Base-by-base conservation (phyloP, 1,140 invertebrate genomes). In the Drosophila biarmipes region DNA sequence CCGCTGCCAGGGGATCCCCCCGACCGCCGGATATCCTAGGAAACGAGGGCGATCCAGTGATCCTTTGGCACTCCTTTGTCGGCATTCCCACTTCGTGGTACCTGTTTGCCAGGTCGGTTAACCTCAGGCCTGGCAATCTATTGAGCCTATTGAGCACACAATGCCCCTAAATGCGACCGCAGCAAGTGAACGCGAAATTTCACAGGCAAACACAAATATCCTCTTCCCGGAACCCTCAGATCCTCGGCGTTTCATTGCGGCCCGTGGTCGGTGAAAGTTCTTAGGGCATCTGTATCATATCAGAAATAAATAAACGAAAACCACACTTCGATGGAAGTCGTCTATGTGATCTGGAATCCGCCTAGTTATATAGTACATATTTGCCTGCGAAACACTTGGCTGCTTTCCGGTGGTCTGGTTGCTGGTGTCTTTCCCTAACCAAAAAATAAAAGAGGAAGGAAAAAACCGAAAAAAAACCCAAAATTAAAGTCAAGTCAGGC, bases 151-250 rank as follows among this genome's bases (percentile, higher is more conserved):
- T 72, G 75, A 57, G 37, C 53, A 57, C 51, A 61, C 34, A 56
- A 45, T 63, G 27, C 63, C 38, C 78, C 42, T 48, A 57, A 80
- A 38, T 34, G 15, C 17, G 24, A 42, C 67, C 54, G 42, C 76
- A 67, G 56, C 71, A 78, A 66, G 49, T 53, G 51, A 54, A 58
- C 34, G 73, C 59, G 67, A 85, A 63, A 78, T 82, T 87, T 87
- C 78, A 82, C 82, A 89, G 45, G 78, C 59, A 86, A 86, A 86
- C 48, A 78, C 24, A 17, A 68, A 63, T 24, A 21, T 35, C 35
- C 51, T 14, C 37, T 86, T 81, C 68, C 64, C 42, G 56, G 81
- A 87, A 86, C 62, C 63, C 55, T 69, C 61, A 45, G 58, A 48
- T 62, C 42, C 15, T 54, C 12, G 37, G 12, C 24, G 35, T 35